phyloP scores from a whole-genome alignment of 2,113 vertebrate species.

The Herpetotheres cachinnans region DNA sequence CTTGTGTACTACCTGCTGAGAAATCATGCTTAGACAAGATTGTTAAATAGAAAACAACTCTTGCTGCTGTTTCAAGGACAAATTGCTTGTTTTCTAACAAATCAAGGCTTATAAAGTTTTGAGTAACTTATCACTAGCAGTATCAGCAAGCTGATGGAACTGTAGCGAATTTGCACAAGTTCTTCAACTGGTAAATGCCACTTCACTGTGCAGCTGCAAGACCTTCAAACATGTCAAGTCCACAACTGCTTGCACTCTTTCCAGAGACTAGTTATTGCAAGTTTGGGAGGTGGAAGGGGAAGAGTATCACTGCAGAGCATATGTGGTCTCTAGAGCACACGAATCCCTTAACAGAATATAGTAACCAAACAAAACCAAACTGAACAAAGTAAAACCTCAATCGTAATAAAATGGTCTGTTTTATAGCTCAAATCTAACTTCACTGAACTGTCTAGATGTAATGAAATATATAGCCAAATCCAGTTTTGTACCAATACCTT shows the following conservation, averaged over 20 bases:
- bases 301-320: background rate
- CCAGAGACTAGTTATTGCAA: background rate
- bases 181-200: background rate
- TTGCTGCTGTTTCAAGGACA: background rate
- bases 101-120: background rate
- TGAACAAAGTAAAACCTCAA: background rate
- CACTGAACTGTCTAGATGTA: background rate
- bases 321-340: rapidly evolving
- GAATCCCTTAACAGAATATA: background rate
- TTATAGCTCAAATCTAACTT: background rate
- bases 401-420: background rate
- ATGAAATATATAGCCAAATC: background rate
- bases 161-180: background rate
- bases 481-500: background rate
- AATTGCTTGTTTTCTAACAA: background rate
- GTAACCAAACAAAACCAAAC: background rate
- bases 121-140: background rate
- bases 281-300: background rate
- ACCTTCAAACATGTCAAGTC: background rate
- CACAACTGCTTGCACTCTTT: background rate
- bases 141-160: background rate
- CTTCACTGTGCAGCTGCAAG: background rate
- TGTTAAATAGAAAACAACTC: background rate
- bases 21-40: background rate
- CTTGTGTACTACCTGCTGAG: background rate